phyloP scores from a whole-genome alignment of 2,113 vertebrate species.

The Cyphomyrus plagiostoma region DNA sequence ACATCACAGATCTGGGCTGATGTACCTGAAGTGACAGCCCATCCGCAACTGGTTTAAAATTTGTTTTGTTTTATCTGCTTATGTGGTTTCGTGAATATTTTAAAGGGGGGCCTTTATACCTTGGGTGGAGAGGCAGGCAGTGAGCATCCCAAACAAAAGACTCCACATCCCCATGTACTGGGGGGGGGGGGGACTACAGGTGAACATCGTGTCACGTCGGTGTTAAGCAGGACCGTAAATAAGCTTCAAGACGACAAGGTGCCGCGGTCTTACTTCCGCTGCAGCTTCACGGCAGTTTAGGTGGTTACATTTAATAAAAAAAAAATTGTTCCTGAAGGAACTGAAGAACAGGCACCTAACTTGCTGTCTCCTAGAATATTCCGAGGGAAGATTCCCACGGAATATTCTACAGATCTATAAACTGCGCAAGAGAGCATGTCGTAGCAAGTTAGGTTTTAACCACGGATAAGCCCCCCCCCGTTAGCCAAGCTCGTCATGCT shows the following conservation, averaged over 20 bases:
- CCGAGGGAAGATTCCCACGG: background rate
- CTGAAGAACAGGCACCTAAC: constrained; percentile 18
- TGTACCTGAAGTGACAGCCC: background rate
- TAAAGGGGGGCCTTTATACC: background rate
- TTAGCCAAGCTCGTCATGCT: constrained; percentile 51
- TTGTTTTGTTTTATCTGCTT: background rate
- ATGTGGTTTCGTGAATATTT: background rate
- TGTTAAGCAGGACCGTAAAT: background rate
- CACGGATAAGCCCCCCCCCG: constrained; percentile 29
- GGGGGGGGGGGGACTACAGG: constrained; percentile 16
- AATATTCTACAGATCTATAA: constrained; percentile 16
- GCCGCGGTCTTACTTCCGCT: background rate
- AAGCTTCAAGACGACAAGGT: background rate
- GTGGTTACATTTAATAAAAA: constrained; percentile 39
- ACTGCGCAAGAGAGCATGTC: constrained; percentile 22
- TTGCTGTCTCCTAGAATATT: constrained; percentile 27
- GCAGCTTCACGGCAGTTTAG: constrained; percentile 26
- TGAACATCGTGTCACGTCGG: background rate
- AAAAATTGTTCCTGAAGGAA: constrained; percentile 32
- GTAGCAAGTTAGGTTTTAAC: constrained; percentile 44
- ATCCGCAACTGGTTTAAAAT: background rate
- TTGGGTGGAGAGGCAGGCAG: background rate
- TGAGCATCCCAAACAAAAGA: background rate
- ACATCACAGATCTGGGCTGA: background rate
- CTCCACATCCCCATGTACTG: constrained; percentile 6